Evolutionary conservation across 1,140 invertebrate genomes (phyloP).

Genomic region (Adelges cooleyi): DNA sequence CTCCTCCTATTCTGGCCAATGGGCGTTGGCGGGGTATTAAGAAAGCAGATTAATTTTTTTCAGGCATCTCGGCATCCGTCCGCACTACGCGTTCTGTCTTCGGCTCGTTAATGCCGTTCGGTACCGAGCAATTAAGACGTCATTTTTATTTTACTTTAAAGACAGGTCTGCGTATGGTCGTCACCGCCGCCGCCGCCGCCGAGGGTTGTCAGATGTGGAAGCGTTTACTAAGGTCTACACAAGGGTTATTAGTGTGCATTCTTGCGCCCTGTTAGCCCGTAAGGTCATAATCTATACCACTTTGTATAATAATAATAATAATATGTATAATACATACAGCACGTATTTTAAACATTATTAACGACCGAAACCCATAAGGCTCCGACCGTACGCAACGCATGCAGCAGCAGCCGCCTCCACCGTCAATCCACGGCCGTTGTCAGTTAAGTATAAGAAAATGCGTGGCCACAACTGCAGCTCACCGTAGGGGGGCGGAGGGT

Average conservation of each 20-base stretch:
- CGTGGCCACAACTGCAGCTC: too few relatives aligned
- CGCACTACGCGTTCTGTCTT: background rate
- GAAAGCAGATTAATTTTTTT: background rate
- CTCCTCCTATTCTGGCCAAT: background rate
- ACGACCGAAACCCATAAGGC: too few relatives aligned
- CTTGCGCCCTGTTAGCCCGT: background rate
- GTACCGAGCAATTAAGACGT: conserved; percentile 21
- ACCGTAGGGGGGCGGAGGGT: too few relatives aligned
- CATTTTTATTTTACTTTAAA: background rate
- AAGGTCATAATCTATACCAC: too few relatives aligned
- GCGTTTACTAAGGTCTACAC: conserved; percentile 1
- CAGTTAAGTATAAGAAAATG: too few relatives aligned
- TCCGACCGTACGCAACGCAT: too few relatives aligned
- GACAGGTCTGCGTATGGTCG: background rate
- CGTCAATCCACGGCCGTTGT: too few relatives aligned
- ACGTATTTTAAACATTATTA: too few relatives aligned
- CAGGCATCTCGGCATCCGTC: background rate
- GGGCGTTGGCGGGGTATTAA: background rate
- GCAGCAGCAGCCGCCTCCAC: too few relatives aligned
- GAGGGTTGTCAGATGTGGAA: background rate
- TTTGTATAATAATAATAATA: too few relatives aligned
- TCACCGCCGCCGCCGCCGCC: background rate
- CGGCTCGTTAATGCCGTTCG: conserved; percentile 9
- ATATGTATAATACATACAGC: too few relatives aligned
- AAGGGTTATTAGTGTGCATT: background rate